Base-by-base conservation (phyloP, 2,797 vertebrate genomes). In the Pipistrellus pipistrellus region DNA sequence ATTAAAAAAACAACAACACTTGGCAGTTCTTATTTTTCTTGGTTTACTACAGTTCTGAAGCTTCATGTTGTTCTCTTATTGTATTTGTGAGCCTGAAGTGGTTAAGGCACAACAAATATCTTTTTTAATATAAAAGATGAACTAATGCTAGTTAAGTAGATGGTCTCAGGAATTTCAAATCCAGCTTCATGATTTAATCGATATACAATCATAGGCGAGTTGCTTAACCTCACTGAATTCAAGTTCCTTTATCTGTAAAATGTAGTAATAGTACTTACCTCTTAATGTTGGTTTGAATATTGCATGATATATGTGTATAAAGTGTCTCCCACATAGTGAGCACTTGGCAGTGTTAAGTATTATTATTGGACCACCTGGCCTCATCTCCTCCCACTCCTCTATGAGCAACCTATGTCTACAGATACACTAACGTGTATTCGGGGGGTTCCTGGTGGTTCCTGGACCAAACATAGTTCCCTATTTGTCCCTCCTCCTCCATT, bases 31-130 rank as follows among this genome's bases (percentile, higher is more conserved):
- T 89, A 72, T 81, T 91, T 77, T 95, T 89, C 41, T 94, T 46
- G 46, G 85, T 94, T 95, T 83, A 75, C 41, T 91, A 1, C 71
- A 82, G 44, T 91, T 21, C 73, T 76, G n/a, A 87, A 95, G 88
- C 17, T 69, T 38, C 41, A 32, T 59, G 14, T 59, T 75, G 25
- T 62, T 85, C 38, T 78, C 3, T 62, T 76, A 76, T 10, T 85
- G 4, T 87, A 77, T 92, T 95, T 90, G 53, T 59, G 44, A 78
- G 84, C 1, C 30, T 85, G 51, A 15, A 85, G 15, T 38, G 71
- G 76, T 75, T 66, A 57, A 35, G 64, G 13, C 32, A 85, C 41
- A 82, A 73, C 17, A 73, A 78, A 75, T 77, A 64, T 30, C 4
- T 92, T 93, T 90, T 90, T 77, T 78, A 85, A 80, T 76, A 66